Conservation (phyloP, 2,888 invertebrate species). For the Drosophila colorata region DNA sequence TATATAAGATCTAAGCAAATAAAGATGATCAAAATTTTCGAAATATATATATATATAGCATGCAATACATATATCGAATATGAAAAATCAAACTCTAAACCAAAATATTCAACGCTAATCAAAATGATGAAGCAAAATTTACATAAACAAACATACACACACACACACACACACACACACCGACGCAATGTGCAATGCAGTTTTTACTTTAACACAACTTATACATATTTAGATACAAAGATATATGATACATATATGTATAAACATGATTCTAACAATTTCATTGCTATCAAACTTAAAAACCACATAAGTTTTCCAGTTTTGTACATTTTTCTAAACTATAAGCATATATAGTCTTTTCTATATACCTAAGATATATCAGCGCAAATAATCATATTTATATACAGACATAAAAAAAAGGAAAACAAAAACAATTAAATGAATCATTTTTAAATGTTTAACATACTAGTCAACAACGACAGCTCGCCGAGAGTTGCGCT, state of each 20-base stretch:
- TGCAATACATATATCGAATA: slow-evolving; percentile 5
- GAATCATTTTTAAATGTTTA: slow-evolving; percentile 44
- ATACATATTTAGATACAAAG: slow-evolving; percentile 27
- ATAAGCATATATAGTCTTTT: slow-evolving; percentile 19
- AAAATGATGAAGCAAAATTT: slow-evolving; percentile 47
- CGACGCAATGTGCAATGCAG: slow-evolving; percentile 79
- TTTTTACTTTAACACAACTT: slow-evolving; percentile 72
- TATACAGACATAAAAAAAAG: not conserved
- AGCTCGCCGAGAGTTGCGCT: slow-evolving; percentile 29
- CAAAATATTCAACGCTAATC: slow-evolving; percentile 64
- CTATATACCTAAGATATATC: slow-evolving; percentile 29
- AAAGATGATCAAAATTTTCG: slow-evolving; percentile 1
- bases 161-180: slow-evolving; percentile 26
- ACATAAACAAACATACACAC: slow-evolving; percentile 25
- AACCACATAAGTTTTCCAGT: slow-evolving; percentile 42
- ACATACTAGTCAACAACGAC: slow-evolving; percentile 60
- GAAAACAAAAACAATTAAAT: slow-evolving; percentile 4
- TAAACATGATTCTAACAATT: slow-evolving; percentile 14
- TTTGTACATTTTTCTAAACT: slow-evolving; percentile 50
- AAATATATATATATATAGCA: not conserved
- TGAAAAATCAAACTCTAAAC: slow-evolving; percentile 65
- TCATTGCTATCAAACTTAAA: slow-evolving; percentile 10
- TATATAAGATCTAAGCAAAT: slow-evolving; percentile 24
- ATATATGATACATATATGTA: slow-evolving; percentile 22
- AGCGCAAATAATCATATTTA: slow-evolving; percentile 38